These are phyloP conservation scores for Oreochromis niloticus DNA, from an alignment of 2,113 vertebrate species.

Conservation along the genomic window DNA sequence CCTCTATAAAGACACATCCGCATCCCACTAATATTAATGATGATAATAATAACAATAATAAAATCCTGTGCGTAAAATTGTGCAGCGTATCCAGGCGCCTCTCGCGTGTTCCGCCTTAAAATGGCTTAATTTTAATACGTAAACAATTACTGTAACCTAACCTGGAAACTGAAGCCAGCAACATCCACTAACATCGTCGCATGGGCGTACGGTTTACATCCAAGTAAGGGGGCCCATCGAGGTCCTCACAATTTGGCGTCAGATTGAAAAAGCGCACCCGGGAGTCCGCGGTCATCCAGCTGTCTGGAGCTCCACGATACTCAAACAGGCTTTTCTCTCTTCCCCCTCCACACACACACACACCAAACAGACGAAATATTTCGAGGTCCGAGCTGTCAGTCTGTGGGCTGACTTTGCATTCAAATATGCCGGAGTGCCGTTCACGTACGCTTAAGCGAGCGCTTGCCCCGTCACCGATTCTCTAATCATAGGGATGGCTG, in stretches of 20 bases:
- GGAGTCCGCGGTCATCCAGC: conserved; percentile 2
- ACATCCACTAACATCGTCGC: conserved; percentile 61
- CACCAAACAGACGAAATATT: conserved; percentile 42
- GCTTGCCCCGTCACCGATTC: conserved; percentile 2
- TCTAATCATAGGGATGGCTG: background rate
- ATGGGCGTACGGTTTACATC: conserved; percentile 67
- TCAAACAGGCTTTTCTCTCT: conserved; percentile 12
- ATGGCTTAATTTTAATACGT: conserved; percentile 6
- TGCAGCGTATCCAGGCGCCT: background rate
- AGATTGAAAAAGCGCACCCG: background rate
- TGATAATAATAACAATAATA: background rate
- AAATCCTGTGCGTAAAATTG: background rate
- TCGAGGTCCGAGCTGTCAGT: conserved; percentile 70
- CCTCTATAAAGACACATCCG: background rate
- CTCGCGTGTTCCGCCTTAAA: background rate
- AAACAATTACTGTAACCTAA: conserved; percentile 50
- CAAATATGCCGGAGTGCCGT: conserved; percentile 66
- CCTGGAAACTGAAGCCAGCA: conserved; percentile 48
- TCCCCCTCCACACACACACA: background rate
- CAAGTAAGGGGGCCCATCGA: conserved; percentile 30
- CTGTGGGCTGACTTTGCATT: conserved; percentile 70
- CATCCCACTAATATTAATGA: background rate
- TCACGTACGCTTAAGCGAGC: background rate
- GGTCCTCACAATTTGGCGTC: conserved; percentile 7
- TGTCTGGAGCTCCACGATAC: conserved; percentile 2